phyloP scores from a whole-genome alignment of 1,140 invertebrate genomes.

The Microplitis mediator region DNA sequence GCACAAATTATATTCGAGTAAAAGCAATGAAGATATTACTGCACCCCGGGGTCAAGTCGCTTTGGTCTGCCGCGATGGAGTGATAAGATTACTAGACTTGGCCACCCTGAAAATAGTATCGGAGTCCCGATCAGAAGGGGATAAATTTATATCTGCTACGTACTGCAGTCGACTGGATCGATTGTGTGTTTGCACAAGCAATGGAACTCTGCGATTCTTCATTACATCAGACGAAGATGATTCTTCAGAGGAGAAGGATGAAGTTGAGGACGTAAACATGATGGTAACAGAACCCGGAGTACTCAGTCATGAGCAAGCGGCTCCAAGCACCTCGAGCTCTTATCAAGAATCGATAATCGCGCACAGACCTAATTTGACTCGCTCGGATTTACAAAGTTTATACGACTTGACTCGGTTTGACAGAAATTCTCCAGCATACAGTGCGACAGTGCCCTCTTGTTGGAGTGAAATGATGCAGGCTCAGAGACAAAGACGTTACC shows the following conservation, averaged over 20 bases:
- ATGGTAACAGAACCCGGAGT: constrained; percentile 46
- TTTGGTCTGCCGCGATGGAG: constrained; percentile 73
- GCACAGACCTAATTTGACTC: constrained; percentile 62
- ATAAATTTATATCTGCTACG: constrained; percentile 74
- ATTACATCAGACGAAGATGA: constrained; percentile 74
- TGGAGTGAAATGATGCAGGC: constrained; percentile 92
- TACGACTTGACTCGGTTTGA: constrained; percentile 72
- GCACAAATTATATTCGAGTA: constrained; percentile 24
- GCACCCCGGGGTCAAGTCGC: constrained; percentile 57
- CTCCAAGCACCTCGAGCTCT: constrained; percentile 55
- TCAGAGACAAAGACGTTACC: constrained; percentile 82
- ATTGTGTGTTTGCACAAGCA: constrained; percentile 79
- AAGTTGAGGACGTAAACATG: constrained; percentile 68
- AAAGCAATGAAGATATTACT: constrained; percentile 13
- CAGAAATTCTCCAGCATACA: constrained; percentile 70
- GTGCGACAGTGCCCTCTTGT: constrained; percentile 88
- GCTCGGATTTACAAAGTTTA: constrained; percentile 65
- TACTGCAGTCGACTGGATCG: constrained; percentile 84
- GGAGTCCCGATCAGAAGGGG: constrained; percentile 69
- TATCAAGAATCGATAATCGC: constrained; percentile 62
- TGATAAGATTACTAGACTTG: constrained; percentile 71
- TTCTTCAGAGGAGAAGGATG: constrained; percentile 71
- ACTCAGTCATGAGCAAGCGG: constrained; percentile 37
- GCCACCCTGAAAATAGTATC: constrained; percentile 68
- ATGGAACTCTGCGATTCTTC: constrained; percentile 83